Evolutionary conservation across 2,888 invertebrate genomes (phyloP).

Genomic region (Sepioteuthis lessoniana): DNA sequence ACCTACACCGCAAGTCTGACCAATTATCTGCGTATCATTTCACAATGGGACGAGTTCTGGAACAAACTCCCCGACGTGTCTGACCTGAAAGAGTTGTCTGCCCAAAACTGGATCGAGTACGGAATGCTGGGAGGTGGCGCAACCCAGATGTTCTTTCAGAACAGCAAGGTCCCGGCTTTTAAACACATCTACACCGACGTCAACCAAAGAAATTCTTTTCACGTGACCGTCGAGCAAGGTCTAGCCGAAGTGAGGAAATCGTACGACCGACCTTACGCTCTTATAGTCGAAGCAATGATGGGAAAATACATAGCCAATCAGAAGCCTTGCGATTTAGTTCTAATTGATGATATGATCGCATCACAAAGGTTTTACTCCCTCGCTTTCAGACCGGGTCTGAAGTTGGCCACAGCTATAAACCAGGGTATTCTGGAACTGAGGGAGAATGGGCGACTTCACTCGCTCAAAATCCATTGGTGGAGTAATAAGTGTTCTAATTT

Average conservation of each 20-base stretch:
- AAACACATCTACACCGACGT: slow-evolving; percentile 49
- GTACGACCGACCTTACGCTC: slow-evolving; percentile 57
- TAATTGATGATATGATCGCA: slow-evolving; percentile 58
- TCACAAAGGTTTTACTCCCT: slow-evolving; percentile 58
- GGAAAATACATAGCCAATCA: slow-evolving; percentile 61
- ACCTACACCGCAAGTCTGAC: slow-evolving; percentile 66
- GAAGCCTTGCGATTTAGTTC: slow-evolving; percentile 65
- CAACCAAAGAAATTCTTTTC: neutral
- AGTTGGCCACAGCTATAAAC: slow-evolving; percentile 54
- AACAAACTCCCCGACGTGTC: slow-evolving; percentile 13
- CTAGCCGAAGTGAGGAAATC: slow-evolving; percentile 56
- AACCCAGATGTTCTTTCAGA: slow-evolving; percentile 57
- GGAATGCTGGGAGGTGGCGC: slow-evolving; percentile 58
- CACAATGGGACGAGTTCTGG: slow-evolving; percentile 46
- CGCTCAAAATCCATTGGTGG: slow-evolving; percentile 65
- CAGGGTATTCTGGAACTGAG: slow-evolving; percentile 56
- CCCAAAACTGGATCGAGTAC: slow-evolving; percentile 56
- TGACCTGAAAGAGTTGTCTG: slow-evolving; percentile 59
- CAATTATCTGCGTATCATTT: slow-evolving; percentile 60
- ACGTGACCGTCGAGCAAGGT: slow-evolving; percentile 54
- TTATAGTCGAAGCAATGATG: slow-evolving; percentile 67
- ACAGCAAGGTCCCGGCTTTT: slow-evolving; percentile 53
- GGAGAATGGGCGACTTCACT: slow-evolving; percentile 57
- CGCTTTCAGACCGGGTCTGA: slow-evolving; percentile 55
- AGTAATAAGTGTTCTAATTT: slow-evolving; percentile 56